Evolutionary conservation across 2,888 invertebrate species (phyloP), one percentile per base, ranked within the genome.

Genomic region (Diplolepis rosae): DNA sequence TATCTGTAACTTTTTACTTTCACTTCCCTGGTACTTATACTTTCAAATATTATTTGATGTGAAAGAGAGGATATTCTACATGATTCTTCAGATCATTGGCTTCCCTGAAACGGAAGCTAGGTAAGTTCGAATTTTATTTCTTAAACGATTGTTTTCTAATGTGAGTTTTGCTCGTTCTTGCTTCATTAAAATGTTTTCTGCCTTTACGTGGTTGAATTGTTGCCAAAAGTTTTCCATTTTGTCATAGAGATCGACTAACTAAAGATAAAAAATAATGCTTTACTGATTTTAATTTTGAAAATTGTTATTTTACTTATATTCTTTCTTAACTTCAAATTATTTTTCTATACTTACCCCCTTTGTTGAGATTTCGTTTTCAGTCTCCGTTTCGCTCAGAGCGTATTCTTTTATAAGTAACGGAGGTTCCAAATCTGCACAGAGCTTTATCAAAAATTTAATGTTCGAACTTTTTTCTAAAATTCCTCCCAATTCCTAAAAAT

Each of bases 171-270:
- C 84, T 7, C 90, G 90, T 30, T 90, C 89, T 56, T 90, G 90
- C 81, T 92, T 92, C 52, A 92, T 85, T 22, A 90, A 81, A 1
- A 91, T 80, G 68, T 86, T 87, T 22, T 82, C 85, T 4, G 83
- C 86, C 73, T 84, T 85, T 2, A 83, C 91, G 73, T 91, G 90
- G 84, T 92, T 93, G 69, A 90, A 92, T 11, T 92, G 90, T 71
- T 91, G 89, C 91, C 95, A 92, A 84, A 95, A 95, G 79, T 93
- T 93, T 75, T 93, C 93, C 90, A 95, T 89, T 84, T 92, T 91
- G 13, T 90, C 90, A 82, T 92, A 92, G 65, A 91, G 89, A 54
- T 90, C 80, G 89, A 61, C 39, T n/a, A 61, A 9, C 61, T 61
- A 15, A 7, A 2, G 27, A 39, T 15, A 48, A 2, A 45, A 35